Evolutionary conservation across 2,797 vertebrate genomes (phyloP).

Genomic region (Malurus splendens): DNA sequence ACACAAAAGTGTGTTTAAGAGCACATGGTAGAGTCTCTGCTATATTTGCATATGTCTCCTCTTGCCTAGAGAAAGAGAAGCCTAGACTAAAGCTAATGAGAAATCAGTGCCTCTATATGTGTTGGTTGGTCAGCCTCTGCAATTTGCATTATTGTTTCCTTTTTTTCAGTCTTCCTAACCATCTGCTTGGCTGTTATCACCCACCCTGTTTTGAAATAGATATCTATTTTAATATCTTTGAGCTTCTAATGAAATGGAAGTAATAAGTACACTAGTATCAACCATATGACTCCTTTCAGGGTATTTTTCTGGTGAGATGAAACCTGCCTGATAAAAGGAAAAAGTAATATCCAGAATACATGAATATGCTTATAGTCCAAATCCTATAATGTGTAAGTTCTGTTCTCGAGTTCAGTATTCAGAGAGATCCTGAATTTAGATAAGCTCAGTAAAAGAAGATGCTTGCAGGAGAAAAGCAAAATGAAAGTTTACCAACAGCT

Average conservation of each 20-base stretch:
- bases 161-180: neutral
- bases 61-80: neutral
- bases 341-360: neutral
- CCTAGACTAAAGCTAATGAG: neutral
- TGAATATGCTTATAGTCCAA: neutral
- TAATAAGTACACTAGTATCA: neutral
- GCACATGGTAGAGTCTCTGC: neutral
- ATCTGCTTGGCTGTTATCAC: neutral
- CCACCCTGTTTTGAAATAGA: neutral
- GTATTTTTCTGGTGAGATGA: neutral
- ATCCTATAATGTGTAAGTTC: neutral
- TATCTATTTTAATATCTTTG: neutral
- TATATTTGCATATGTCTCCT: neutral
- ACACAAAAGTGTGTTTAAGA: neutral
- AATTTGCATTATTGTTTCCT: neutral
- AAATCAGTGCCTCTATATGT: neutral
- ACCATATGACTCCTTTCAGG: neutral
- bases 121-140: neutral
- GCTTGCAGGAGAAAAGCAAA: conserved; percentile 25
- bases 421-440: neutral
- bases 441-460: conserved; percentile 13
- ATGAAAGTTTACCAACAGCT: conserved; percentile 59
- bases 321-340: neutral
- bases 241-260: neutral
- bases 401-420: neutral